Percentiles rank a stretch among this genome's conserved stretches.
Conservation (phyloP, 2,113 vertebrate species). For the Craseonycteris thonglongyai region DNA sequence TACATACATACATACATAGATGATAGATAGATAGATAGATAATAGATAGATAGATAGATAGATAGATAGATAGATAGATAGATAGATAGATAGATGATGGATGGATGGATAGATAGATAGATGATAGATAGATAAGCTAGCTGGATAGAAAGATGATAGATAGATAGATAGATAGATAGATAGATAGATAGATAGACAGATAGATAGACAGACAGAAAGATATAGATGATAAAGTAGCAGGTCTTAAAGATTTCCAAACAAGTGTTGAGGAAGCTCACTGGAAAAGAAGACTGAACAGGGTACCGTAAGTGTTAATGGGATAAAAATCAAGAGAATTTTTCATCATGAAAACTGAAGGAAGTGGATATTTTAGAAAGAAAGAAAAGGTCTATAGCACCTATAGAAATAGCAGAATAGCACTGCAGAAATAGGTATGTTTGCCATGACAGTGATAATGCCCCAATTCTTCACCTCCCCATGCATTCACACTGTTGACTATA, state of each 20-base stretch:
- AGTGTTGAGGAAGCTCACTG: background rate
- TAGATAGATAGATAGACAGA: background rate
- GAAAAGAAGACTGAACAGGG: background rate
- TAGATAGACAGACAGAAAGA: background rate
- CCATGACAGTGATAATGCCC: background rate
- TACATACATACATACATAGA: background rate
- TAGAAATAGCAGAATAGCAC: no score
- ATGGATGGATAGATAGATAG: background rate
- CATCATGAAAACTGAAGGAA: background rate
- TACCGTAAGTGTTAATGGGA: no score
- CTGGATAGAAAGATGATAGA: background rate
- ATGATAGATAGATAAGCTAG: background rate
- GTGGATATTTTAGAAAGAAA: background rate
- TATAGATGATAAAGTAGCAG: background rate
- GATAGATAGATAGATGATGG: background rate
- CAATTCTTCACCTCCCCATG: background rate
- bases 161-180: background rate
- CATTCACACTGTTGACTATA: background rate
- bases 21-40: no score
- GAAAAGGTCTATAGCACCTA: background rate
- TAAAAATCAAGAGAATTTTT: background rate
- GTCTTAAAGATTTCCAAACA: background rate
- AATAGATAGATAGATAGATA: no score
- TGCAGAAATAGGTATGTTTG: background rate
- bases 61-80: background rate